Evolutionary conservation across 1,140 invertebrate species (phyloP).

Genomic region (Oryctes rhinoceros): DNA sequence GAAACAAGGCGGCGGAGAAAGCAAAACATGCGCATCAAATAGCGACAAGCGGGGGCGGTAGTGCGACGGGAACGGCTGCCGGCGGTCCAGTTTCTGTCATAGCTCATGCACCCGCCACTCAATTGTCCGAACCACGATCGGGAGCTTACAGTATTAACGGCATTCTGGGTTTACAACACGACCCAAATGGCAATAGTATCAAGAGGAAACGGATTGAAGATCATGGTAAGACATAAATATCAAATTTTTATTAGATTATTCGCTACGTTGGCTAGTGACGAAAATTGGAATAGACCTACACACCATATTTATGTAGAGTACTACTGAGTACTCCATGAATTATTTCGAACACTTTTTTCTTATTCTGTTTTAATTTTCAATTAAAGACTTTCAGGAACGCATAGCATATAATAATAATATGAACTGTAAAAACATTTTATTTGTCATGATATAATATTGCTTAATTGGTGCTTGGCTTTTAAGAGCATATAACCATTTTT

Average conservation of each 20-base stretch:
- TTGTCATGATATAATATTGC: background rate
- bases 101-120: conserved; percentile 71
- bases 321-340: no score
- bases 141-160: conserved; percentile 93
- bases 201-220: conserved; percentile 78
- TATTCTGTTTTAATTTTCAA: no score
- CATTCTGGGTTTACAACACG: conserved; percentile 88
- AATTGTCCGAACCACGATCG: conserved; percentile 63
- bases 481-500: background rate
- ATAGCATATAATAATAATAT: background rate
- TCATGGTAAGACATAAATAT: conserved; percentile 64
- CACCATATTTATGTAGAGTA: no score
- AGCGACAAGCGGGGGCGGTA: conserved; percentile 68
- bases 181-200: conserved; percentile 74
- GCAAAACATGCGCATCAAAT: conserved; percentile 89
- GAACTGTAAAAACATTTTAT: no score
- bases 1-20: conserved; percentile 96
- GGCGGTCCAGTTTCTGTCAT: conserved; percentile 71
- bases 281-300: no score
- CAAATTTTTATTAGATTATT: background rate
- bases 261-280: no score
- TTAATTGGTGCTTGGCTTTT: conserved; percentile 3
- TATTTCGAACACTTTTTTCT: no score
- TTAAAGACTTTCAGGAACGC: background rate
- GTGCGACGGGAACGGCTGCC: conserved; percentile 56